Percentiles rank a stretch among this genome's conserved stretches.
These are phyloP conservation scores for Drosophila gunungcola DNA, from an alignment of 1,140 invertebrate genomes.

Conservation along the genomic window DNA sequence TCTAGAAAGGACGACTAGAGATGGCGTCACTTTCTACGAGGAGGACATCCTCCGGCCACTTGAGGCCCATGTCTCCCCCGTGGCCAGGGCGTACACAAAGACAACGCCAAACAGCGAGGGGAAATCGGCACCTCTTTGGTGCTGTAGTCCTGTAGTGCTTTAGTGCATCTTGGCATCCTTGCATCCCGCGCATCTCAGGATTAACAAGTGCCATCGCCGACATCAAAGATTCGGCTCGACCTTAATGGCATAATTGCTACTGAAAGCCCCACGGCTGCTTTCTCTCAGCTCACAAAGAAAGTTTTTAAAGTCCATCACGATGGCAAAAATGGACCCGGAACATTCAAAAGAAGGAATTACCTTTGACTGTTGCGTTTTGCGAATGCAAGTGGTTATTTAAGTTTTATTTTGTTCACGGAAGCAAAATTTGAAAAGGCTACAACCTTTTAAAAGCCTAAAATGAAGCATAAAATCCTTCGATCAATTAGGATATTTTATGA, in stretches of 20 bases:
- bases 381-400: neutral
- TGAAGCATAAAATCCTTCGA: neutral
- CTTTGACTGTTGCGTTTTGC: conserved; percentile 1
- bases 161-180: conserved; percentile 4
- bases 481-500: no score
- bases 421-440: neutral
- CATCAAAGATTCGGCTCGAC: conserved; percentile 60
- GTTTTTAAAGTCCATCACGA: conserved; percentile 1
- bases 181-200: conserved; percentile 7
- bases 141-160: conserved; percentile 5
- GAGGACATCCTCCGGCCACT: conserved; percentile 56
- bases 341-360: conserved; percentile 3
- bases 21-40: conserved; percentile 23
- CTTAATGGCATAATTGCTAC: conserved; percentile 28
- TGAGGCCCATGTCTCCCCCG: conserved; percentile 37
- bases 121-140: conserved; percentile 45
- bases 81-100: conserved; percentile 6
- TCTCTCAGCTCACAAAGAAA: conserved; percentile 8
- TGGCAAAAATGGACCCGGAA: neutral
- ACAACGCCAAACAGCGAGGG: conserved; percentile 28
- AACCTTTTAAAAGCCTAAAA: neutral
- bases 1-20: conserved; percentile 26
- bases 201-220: conserved; percentile 24
- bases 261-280: conserved; percentile 3
- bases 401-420: neutral